Conservation (phyloP, 2,888 invertebrate genomes). For the Leptogaster cylindrica region DNA sequence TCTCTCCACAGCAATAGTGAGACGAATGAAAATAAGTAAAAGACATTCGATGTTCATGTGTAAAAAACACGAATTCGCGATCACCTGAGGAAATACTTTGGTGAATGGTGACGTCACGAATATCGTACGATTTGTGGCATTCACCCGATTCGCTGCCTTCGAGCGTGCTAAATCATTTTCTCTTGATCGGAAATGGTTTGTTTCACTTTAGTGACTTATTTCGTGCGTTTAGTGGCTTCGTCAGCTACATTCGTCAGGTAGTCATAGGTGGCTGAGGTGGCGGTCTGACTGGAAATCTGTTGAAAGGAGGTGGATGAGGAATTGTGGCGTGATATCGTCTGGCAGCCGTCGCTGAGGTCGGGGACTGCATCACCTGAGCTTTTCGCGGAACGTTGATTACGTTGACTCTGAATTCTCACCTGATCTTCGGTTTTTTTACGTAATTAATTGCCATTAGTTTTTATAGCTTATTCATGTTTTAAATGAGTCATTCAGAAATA, state of each 20-base stretch:
- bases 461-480: too few species aligned
- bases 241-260: not conserved
- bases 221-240: not conserved
- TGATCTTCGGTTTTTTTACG: too few species aligned
- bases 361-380: slow-evolving; percentile 25
- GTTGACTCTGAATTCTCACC: too few species aligned
- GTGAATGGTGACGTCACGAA: slow-evolving; percentile 3
- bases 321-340: slow-evolving; percentile 23
- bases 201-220: slow-evolving; percentile 18
- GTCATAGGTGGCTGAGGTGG: not conserved
- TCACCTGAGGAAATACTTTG: slow-evolving; percentile 26
- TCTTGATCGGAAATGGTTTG: slow-evolving; percentile 21
- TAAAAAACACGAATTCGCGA: slow-evolving; percentile 13
- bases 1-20: too few species aligned
- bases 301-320: slow-evolving; percentile 3
- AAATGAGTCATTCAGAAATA: too few species aligned
- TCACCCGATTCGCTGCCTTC: slow-evolving; percentile 16
- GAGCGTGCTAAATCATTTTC: not conserved
- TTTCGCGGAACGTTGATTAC: not conserved
- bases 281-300: slow-evolving; percentile 11
- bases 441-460: too few species aligned
- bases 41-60: too few species aligned
- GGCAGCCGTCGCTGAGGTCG: slow-evolving; percentile 3
- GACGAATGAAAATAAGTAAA: too few species aligned
- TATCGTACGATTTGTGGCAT: slow-evolving; percentile 31